Evolutionary conservation across 2,113 vertebrate genomes (phyloP).

Genomic region (Oryzias celebensis): DNA sequence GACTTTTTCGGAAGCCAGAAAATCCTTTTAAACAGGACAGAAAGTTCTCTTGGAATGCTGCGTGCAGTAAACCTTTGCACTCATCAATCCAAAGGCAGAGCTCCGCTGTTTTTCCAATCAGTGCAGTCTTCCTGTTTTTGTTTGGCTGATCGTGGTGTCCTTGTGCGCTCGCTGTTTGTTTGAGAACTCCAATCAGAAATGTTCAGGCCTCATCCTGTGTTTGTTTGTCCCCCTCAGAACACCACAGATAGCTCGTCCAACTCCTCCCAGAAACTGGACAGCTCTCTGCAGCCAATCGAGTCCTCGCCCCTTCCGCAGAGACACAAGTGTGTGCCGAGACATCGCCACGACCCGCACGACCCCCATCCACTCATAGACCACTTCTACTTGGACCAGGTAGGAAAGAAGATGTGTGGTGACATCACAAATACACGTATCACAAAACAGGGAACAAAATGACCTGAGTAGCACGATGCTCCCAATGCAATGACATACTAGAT

Average conservation of each 20-base stretch:
- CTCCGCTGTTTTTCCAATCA: conserved; percentile 69
- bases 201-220: conserved; percentile 64
- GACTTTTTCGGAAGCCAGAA: not conserved
- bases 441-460: too few relatives aligned
- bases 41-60: too few relatives aligned
- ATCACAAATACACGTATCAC: not conserved
- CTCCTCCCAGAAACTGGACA: conserved; percentile 79
- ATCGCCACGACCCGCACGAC: conserved; percentile 85
- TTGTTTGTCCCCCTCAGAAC: conserved; percentile 74
- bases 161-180: conserved; percentile 34
- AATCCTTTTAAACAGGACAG: not conserved
- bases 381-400: conserved; percentile 92
- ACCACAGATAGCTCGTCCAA: conserved; percentile 82
- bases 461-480: not conserved
- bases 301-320: conserved; percentile 86
- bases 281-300: conserved; percentile 82
- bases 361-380: conserved; percentile 85
- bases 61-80: not conserved
- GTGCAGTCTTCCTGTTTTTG: conserved; percentile 70
- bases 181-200: conserved; percentile 47
- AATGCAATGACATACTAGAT: too few relatives aligned
- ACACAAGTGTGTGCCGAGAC: conserved; percentile 86
- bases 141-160: conserved; percentile 58
- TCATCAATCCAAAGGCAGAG: conserved; percentile 28
- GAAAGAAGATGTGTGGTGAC: conserved; percentile 6